These are phyloP conservation scores for Patella pellucida DNA, from an alignment of 2,888 invertebrate species.

Conservation along the genomic window DNA sequence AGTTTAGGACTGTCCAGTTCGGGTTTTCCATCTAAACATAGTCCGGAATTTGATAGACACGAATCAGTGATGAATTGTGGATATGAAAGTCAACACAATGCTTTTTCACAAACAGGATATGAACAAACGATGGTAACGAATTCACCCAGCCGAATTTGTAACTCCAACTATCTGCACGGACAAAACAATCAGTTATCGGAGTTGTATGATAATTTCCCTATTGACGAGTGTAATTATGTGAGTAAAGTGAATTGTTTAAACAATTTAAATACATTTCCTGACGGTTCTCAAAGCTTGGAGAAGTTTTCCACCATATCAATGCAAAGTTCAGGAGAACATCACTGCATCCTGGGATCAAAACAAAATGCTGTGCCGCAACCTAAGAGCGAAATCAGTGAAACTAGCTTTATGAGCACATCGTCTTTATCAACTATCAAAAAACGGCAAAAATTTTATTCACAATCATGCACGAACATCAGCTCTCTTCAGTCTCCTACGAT, in stretches of 20 bases:
- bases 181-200: not conserved
- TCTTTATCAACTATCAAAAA: not conserved
- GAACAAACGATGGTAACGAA: too few species aligned
- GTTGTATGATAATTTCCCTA: not conserved
- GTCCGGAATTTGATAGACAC: not conserved
- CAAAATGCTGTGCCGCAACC: not conserved
- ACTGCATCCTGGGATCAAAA: not conserved
- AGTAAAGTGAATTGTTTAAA: not conserved
- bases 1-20: not conserved
- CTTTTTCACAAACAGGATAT: too few species aligned
- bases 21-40: not conserved
- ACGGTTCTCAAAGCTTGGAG: not conserved
- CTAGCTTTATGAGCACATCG: not conserved
- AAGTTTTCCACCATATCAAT: not conserved
- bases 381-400: not conserved
- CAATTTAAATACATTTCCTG: not conserved
- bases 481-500: conserved; percentile 70
- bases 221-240: not conserved
- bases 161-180: not conserved
- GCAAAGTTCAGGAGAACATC: not conserved
- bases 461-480: not conserved
- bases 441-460: not conserved
- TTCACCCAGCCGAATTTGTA: not conserved
- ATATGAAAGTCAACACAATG: too few species aligned
- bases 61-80: too few species aligned